Percentiles rank a stretch among this genome's conserved stretches.
Evolutionary conservation across 2,113 vertebrate species (phyloP).

Genomic region (Aptenodytes patagonicus): DNA sequence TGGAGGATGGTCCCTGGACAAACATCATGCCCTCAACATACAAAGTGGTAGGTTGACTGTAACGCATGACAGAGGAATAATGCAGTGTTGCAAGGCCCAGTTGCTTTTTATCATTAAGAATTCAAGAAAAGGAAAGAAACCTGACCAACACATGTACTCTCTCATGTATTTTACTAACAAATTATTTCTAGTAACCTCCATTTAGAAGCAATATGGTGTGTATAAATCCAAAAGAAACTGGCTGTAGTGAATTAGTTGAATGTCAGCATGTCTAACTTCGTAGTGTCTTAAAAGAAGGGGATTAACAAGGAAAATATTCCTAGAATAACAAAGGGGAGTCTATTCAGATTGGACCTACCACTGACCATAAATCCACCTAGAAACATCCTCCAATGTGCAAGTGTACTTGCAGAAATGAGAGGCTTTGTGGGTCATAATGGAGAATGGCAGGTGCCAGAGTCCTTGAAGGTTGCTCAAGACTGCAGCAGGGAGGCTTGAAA

Average conservation of each 20-base stretch:
- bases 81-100: background rate
- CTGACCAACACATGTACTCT: background rate
- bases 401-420: background rate
- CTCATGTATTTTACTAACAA: background rate
- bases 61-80: background rate
- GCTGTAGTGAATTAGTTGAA: background rate
- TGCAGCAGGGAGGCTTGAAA: background rate
- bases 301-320: background rate
- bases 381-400: background rate
- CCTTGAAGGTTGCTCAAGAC: background rate
- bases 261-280: background rate
- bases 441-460: background rate
- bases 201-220: background rate
- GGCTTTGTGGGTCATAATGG: background rate
- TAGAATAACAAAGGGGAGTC: background rate
- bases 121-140: background rate
- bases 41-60: conserved; percentile 85
- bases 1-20: conserved; percentile 93
- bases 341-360: background rate
- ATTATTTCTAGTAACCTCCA: background rate
- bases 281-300: background rate
- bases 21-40: conserved; percentile 95
- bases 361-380: background rate
- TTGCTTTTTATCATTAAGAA: background rate
- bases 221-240: background rate